Conservation (phyloP, 2,888 invertebrate species). For the Nymphalis polychloros region DNA sequence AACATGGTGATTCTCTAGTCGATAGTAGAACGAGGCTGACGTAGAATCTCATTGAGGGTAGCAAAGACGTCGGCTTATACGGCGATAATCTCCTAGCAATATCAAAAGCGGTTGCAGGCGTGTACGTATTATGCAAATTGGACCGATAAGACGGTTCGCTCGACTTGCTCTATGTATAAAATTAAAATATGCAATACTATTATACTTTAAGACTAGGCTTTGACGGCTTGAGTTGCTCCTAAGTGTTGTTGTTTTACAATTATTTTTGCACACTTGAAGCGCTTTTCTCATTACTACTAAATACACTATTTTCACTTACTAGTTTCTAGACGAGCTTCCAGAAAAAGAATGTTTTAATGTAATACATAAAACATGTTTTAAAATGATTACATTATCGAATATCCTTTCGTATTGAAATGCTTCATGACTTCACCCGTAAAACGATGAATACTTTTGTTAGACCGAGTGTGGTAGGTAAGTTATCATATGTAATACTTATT, state of each 20-base stretch:
- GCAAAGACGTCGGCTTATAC: conserved; percentile 59
- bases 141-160: conserved; percentile 53
- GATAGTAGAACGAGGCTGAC: conserved; percentile 20
- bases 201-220: conserved; percentile 6
- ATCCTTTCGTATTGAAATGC: too few relatives aligned
- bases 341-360: too few relatives aligned
- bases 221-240: not conserved
- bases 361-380: too few relatives aligned
- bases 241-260: conserved; percentile 4
- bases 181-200: conserved; percentile 30
- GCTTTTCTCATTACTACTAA: too few relatives aligned
- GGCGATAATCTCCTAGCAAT: conserved; percentile 66
- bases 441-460: too few relatives aligned
- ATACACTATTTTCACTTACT: too few relatives aligned
- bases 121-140: conserved; percentile 71
- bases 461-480: too few relatives aligned
- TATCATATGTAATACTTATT: too few relatives aligned
- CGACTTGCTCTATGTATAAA: conserved; percentile 30
- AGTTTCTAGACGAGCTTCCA: too few relatives aligned
- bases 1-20: conserved; percentile 10
- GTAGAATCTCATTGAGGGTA: conserved; percentile 54
- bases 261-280: not conserved
- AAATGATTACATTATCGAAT: too few relatives aligned
- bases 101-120: conserved; percentile 58
- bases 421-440: too few relatives aligned